A percentile compares a stretch with the other conserved stretches of the same genome.
These are phyloP conservation scores for Homarus americanus DNA, from an alignment of 1,140 invertebrate genomes.

Conservation along the genomic window DNA sequence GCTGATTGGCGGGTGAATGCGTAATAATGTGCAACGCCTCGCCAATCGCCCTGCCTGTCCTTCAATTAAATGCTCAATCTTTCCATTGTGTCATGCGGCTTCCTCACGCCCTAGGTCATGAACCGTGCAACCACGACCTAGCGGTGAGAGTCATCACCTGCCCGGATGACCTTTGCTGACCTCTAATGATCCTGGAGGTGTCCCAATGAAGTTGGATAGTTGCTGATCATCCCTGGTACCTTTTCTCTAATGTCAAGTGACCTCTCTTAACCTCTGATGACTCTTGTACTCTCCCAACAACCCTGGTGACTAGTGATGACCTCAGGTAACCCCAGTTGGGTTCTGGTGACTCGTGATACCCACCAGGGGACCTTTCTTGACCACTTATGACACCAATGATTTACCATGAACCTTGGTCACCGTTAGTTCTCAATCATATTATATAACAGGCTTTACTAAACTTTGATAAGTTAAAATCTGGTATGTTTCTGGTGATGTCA, in stretches of 20 bases:
- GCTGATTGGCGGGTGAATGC: conserved; percentile 22
- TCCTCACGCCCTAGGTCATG: neutral
- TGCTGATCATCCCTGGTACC: no score
- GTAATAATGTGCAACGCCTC: neutral
- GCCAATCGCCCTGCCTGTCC: conserved; percentile 8
- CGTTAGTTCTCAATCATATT: no score
- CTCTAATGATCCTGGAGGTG: neutral
- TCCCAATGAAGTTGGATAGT: no score
- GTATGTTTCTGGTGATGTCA: no score
- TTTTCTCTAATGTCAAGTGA: no score
- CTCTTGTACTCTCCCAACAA: neutral
- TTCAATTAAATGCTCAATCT: neutral
- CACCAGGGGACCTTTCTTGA: no score
- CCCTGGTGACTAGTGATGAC: neutral
- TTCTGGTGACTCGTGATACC: neutral
- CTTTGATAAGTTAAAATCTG: no score
- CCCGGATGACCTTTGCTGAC: neutral
- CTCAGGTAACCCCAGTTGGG: neutral
- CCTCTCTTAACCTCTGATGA: neutral
- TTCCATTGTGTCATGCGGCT: neutral
- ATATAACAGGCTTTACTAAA: no score
- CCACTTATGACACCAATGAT: no score
- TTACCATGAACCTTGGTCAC: no score
- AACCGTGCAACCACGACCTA: no score
- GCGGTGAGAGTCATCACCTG: no score